Conservation (phyloP, 2,888 invertebrate genomes). For the Lasioglossum marginatum region DNA sequence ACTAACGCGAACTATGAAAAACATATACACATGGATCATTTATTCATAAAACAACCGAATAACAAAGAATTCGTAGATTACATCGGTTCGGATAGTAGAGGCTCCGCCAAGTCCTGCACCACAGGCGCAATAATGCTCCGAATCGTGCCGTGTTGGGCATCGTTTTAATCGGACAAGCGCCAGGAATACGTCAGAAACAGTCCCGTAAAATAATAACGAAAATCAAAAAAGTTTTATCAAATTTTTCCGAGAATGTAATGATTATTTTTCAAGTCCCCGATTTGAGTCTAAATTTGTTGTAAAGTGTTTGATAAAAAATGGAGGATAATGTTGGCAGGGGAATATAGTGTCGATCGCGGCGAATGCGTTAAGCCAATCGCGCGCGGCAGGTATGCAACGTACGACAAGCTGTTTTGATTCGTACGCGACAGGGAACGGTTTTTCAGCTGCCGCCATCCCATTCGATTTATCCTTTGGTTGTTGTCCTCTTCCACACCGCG, state of each 20-base stretch:
- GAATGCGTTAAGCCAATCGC: constrained; percentile 12
- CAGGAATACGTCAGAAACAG: neutral
- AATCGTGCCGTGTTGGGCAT: neutral
- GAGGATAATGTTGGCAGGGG: neutral
- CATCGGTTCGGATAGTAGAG: no score
- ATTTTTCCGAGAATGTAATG: no score
- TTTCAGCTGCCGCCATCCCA: neutral
- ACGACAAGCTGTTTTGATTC: constrained; percentile 13
- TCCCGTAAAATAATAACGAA: neutral
- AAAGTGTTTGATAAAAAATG: neutral
- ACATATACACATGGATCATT: no score
- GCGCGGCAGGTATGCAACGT: constrained; percentile 3
- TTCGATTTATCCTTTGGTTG: constrained; percentile 13
- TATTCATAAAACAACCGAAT: no score
- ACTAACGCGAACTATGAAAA: no score
- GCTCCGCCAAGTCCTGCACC: no score
- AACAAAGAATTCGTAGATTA: no score
- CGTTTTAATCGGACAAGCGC: neutral
- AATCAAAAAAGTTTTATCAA: neutral
- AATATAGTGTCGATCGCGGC: neutral
- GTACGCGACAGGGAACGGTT: constrained; percentile 2
- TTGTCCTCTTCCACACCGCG: neutral
- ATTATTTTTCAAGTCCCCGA: no score
- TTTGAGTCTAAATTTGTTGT: neutral
- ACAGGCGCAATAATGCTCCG: no score